These are phyloP conservation scores for Grammomys dolichurus DNA, from an alignment of 2,113 vertebrate species.

Conservation along the genomic window DNA sequence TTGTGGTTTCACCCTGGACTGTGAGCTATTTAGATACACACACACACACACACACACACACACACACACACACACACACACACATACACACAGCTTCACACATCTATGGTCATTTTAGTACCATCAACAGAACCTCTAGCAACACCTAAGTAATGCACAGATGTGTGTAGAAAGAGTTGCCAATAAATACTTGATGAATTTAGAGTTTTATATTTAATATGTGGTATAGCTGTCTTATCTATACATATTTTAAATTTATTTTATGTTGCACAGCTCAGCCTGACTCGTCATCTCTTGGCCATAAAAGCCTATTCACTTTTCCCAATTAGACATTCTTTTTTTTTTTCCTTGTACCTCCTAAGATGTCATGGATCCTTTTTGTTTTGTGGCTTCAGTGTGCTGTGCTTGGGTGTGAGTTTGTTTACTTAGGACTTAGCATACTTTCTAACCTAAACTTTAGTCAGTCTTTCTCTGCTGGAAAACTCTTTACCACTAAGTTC, in stretches of 20 bases:
- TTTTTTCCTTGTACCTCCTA: background rate
- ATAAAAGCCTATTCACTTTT: background rate
- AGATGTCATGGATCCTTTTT: background rate
- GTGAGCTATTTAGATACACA: background rate
- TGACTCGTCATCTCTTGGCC: background rate
- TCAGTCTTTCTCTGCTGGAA: slow-evolving; percentile 12
- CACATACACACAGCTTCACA: background rate
- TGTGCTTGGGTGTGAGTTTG: background rate
- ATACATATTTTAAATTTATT: slow-evolving; percentile 15
- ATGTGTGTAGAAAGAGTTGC: background rate
- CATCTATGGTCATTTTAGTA: background rate
- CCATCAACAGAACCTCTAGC: background rate
- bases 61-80: background rate
- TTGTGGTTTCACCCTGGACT: background rate
- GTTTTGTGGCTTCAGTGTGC: background rate
- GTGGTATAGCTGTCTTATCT: background rate
- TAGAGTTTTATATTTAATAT: background rate
- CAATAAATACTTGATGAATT: background rate
- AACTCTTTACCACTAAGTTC: background rate
- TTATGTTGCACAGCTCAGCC: background rate
- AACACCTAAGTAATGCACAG: background rate
- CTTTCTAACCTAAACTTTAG: slow-evolving; percentile 2
- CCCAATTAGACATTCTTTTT: background rate
- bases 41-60: background rate
- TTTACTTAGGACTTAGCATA: background rate